Evolutionary conservation across 2,113 vertebrate species (phyloP).

Genomic region (Himantopus leucocephalus): DNA sequence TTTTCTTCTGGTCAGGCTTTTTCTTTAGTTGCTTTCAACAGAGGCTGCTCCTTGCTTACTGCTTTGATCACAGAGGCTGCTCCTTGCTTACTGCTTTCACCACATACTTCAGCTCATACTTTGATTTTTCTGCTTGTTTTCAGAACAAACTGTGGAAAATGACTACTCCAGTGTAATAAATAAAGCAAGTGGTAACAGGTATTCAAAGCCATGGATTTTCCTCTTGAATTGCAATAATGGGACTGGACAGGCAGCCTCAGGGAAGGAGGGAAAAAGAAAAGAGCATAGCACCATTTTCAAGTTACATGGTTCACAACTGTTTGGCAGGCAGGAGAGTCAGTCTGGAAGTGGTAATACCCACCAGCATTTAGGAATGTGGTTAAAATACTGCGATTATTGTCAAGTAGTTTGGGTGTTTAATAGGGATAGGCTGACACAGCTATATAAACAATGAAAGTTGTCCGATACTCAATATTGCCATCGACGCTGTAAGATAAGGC

Average conservation of each 20-base stretch:
- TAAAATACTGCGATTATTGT: neutral
- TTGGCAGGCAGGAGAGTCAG: neutral
- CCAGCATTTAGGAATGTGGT: neutral
- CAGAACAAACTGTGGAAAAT: slow-evolving; percentile 41
- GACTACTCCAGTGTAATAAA: slow-evolving; percentile 78
- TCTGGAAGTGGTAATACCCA: neutral
- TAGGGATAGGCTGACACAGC: slow-evolving; percentile 95
- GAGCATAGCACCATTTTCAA: slow-evolving; percentile 61
- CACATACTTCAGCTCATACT: neutral
- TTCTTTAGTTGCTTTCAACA: neutral
- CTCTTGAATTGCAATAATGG: neutral
- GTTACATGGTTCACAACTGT: neutral
- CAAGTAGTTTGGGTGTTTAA: slow-evolving; percentile 67
- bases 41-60: slow-evolving; percentile 15
- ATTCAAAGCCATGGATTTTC: neutral
- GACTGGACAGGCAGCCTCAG: neutral
- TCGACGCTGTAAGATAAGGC: slow-evolving; percentile 85
- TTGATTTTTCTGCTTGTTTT: slow-evolving; percentile 1
- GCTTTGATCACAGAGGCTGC: slow-evolving; percentile 3
- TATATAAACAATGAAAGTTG: slow-evolving; percentile 97
- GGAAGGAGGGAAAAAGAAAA: neutral
- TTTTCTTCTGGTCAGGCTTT: neutral
- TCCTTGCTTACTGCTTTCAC: neutral
- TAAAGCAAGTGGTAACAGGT: slow-evolving; percentile 60
- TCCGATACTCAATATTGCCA: slow-evolving; percentile 90